A percentile compares a stretch with the other conserved stretches of the same genome.
phyloP scores from a whole-genome alignment of 2,888 invertebrate species.

The Mythimna loreyi region DNA sequence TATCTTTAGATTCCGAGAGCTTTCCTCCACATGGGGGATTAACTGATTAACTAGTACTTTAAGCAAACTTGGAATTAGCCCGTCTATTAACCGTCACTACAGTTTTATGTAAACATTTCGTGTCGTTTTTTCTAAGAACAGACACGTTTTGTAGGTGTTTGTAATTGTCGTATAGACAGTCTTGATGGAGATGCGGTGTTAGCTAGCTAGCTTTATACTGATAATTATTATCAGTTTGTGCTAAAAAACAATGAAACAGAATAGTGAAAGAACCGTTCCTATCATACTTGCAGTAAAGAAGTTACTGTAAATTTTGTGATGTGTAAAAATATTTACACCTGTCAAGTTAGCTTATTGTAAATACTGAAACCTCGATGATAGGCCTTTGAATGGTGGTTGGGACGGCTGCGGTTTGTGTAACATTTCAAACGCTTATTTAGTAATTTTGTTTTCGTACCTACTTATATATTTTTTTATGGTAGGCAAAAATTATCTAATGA shows the following conservation, averaged over 20 bases:
- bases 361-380: no score
- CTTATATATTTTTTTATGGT: no score
- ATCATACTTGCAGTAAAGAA: no score
- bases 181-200: conserved; percentile 15
- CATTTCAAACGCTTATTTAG: no score
- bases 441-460: no score
- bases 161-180: conserved; percentile 26
- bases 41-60: conserved; percentile 79
- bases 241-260: background rate
- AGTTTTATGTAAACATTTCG: conserved; percentile 58
- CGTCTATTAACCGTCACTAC: conserved; percentile 62
- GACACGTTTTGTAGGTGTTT: conserved; percentile 12
- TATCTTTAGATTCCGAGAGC: conserved; percentile 79
- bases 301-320: no score
- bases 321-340: no score
- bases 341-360: no score
- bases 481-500: no score
- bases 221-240: background rate
- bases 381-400: no score
- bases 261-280: background rate
- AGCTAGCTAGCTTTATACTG: background rate
- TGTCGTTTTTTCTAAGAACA: conserved; percentile 56
- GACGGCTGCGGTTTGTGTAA: no score
- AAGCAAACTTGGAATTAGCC: conserved; percentile 72
- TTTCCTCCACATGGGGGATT: conserved; percentile 79